These are phyloP conservation scores for Syngnathus scovelli DNA, from an alignment of 2,113 vertebrate species.

Conservation along the genomic window DNA sequence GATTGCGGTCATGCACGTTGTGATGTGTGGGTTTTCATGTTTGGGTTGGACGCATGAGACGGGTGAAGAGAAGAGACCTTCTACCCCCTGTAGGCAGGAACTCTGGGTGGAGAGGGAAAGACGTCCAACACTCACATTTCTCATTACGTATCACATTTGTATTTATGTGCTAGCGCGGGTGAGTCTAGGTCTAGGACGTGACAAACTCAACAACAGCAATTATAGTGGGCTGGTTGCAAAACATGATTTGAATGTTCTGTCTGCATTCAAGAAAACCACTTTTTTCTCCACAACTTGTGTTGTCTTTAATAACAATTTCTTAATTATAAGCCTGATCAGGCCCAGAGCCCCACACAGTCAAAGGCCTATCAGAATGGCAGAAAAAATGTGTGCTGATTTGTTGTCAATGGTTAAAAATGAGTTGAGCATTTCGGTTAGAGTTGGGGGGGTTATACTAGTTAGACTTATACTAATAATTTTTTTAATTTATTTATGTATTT, in stretches of 20 bases:
- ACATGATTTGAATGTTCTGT: slow-evolving; percentile 10
- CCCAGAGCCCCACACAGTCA: too few species aligned
- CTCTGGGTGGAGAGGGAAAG: slow-evolving; percentile 59
- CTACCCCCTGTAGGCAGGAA: slow-evolving; percentile 63
- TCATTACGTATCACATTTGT: slow-evolving; percentile 20
- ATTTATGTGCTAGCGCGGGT: slow-evolving; percentile 29
- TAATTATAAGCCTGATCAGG: neutral
- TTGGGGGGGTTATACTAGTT: too few species aligned
- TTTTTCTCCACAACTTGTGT: neutral
- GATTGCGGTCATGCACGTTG: slow-evolving; percentile 38
- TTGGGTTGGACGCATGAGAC: slow-evolving; percentile 68
- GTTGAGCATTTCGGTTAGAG: too few species aligned
- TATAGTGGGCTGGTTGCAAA: slow-evolving; percentile 24
- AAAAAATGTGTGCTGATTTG: too few species aligned
- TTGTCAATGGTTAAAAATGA: too few species aligned
- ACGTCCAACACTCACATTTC: slow-evolving; percentile 60
- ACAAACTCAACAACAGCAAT: slow-evolving; percentile 26
- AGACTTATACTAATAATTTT: too few species aligned
- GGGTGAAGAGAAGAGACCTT: slow-evolving; percentile 56
- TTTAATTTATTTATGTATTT: too few species aligned
- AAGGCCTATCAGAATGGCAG: too few species aligned
- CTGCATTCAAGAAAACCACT: neutral
- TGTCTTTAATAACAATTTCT: neutral
- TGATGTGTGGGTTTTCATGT: slow-evolving; percentile 45
- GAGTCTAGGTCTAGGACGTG: slow-evolving; percentile 43